Conservation (phyloP, 2,797 vertebrate genomes). For the Botia almorhae region DNA sequence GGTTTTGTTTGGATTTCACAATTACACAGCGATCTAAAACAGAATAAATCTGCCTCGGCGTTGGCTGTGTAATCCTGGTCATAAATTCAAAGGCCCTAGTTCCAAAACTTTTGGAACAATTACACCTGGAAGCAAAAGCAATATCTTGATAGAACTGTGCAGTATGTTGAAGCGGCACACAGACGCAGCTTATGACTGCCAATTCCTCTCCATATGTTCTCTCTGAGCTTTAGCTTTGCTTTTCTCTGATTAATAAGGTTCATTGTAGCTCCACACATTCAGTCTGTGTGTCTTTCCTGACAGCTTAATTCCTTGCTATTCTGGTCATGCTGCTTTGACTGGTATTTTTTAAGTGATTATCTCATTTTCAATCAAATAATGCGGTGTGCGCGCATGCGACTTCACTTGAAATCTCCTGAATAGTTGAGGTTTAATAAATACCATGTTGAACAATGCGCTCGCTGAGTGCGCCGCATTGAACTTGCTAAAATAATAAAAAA, state of each 20-base stretch:
- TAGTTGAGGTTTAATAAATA: constrained; percentile 16
- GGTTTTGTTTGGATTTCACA: not conserved
- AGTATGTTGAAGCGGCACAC: constrained; percentile 31
- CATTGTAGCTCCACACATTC: constrained; percentile 54
- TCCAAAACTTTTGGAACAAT: constrained; percentile 47
- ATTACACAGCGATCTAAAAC: constrained; percentile 6
- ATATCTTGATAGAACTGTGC: constrained; percentile 17
- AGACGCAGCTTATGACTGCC: constrained; percentile 32
- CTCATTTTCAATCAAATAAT: constrained; percentile 32
- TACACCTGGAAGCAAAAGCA: constrained; percentile 48
- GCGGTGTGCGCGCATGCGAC: not conserved
- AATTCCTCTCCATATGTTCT: constrained; percentile 19
- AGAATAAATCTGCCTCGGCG: constrained; percentile 4
- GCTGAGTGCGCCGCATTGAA: constrained; percentile 11
- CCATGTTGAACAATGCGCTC: not conserved
- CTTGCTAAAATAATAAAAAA: constrained; percentile 30
- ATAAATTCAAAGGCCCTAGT: constrained; percentile 26
- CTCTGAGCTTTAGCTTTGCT: constrained; percentile 35
- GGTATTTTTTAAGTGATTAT: constrained; percentile 18
- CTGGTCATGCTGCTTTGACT: constrained; percentile 19
- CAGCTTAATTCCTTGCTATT: constrained; percentile 34
- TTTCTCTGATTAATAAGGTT: constrained; percentile 52
- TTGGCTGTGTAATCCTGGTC: constrained; percentile 29
- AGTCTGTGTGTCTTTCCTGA: constrained; percentile 49
- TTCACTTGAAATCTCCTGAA: not conserved